Percentiles rank a stretch among this genome's conserved stretches.
These are phyloP conservation scores for Hyaena hyaena DNA, from an alignment of 2,113 vertebrate genomes.

Conservation along the genomic window DNA sequence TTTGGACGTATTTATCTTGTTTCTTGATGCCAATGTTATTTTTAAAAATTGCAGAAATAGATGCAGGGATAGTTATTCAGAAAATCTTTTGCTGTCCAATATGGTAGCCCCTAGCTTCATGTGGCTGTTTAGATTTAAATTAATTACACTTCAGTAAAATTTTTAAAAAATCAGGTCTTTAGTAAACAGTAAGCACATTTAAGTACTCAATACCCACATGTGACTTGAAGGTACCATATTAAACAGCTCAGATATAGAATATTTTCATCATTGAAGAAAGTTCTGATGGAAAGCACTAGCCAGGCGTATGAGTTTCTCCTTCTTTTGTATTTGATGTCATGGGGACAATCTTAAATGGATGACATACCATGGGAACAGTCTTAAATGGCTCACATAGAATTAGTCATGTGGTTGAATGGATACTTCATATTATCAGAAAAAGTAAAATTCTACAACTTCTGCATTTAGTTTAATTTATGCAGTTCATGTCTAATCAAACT, in stretches of 20 bases:
- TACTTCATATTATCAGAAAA: slow-evolving; percentile 52
- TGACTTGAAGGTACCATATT: background rate
- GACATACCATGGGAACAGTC: background rate
- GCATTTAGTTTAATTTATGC: slow-evolving; percentile 67
- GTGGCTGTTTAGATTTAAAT: background rate
- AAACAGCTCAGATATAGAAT: background rate
- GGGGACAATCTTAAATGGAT: background rate
- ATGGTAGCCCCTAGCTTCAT: background rate
- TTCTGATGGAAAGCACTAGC: background rate
- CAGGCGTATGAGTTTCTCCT: background rate
- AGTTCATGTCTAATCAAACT: slow-evolving; percentile 73
- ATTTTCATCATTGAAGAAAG: background rate
- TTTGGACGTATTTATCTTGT: slow-evolving; percentile 46
- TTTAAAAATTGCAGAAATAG: background rate
- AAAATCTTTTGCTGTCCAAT: background rate
- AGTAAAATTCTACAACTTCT: slow-evolving; percentile 69
- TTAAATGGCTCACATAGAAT: background rate
- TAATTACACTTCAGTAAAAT: slow-evolving; percentile 33
- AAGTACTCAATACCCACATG: background rate
- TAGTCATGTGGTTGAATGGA: slow-evolving; percentile 48
- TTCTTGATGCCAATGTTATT: slow-evolving; percentile 42
- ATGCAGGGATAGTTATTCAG: background rate
- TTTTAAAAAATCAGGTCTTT: background rate
- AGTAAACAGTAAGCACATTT: background rate
- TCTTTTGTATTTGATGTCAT: background rate